Percentiles rank a stretch among this genome's conserved stretches.
These are phyloP conservation scores for Drosophila percnosoma DNA, from an alignment of 2,888 invertebrate genomes.

Conservation along the genomic window DNA sequence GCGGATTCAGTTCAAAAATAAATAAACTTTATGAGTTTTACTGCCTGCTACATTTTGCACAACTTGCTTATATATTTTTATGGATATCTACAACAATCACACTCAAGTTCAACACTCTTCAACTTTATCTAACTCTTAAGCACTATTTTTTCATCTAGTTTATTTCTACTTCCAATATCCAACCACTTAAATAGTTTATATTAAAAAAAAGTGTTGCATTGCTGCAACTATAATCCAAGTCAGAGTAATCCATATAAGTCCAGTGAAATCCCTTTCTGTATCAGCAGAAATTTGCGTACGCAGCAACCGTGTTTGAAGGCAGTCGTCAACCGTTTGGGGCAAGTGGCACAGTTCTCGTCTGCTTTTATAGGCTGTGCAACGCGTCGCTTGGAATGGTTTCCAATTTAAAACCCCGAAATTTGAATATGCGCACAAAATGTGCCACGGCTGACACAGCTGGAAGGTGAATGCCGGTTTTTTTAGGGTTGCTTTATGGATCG, in stretches of 20 bases:
- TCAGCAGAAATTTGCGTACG: conserved; percentile 13
- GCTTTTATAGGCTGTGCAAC: conserved; percentile 57
- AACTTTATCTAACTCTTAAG: background rate
- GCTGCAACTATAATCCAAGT: conserved; percentile 15
- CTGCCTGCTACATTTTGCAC: background rate
- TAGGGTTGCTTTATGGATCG: conserved; percentile 24
- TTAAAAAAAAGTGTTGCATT: background rate
- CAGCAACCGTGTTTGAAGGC: conserved; percentile 25
- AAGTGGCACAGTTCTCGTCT: background rate
- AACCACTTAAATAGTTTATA: background rate
- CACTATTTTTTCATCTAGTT: background rate
- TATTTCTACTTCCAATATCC: background rate
- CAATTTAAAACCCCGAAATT: conserved; percentile 74
- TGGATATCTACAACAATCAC: background rate
- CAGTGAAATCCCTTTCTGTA: background rate
- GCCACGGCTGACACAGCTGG: conserved; percentile 33
- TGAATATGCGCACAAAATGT: conserved; percentile 79
- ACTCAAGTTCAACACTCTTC: background rate
- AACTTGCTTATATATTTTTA: background rate
- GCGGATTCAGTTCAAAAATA: background rate
- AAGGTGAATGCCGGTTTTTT: conserved; percentile 27
- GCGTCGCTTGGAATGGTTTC: conserved; percentile 55
- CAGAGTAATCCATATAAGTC: conserved; percentile 19
- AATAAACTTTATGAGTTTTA: background rate
- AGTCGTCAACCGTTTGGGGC: conserved; percentile 51